Conservation (phyloP, 2,113 vertebrate genomes). For the Siniperca chuatsi region DNA sequence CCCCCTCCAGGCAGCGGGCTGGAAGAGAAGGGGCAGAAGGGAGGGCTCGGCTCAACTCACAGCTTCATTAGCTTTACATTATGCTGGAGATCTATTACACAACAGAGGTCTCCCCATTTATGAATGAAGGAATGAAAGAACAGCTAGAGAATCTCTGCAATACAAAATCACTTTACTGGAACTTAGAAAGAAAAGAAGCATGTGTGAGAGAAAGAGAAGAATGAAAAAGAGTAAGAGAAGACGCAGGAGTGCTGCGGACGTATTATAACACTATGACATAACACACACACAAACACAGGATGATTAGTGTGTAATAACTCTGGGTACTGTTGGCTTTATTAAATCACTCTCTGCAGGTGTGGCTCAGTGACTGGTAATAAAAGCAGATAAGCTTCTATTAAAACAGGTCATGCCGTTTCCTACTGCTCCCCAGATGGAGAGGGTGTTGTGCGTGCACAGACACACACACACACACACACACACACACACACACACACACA, state of each 20-base stretch:
- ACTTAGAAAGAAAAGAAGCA: background rate
- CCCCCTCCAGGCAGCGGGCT: constrained; percentile 24
- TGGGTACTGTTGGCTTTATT: constrained; percentile 26
- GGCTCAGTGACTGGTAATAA: constrained; percentile 44
- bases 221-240: background rate
- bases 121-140: background rate
- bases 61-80: constrained; percentile 58
- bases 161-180: constrained; percentile 1
- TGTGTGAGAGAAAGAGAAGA: background rate
- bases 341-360: constrained; percentile 36
- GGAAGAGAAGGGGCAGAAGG: background rate
- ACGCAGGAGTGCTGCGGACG: background rate
- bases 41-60: constrained; percentile 24
- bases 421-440: constrained; percentile 35
- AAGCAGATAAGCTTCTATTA: constrained; percentile 34
- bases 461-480: background rate
- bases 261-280: constrained; percentile 17
- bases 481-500: background rate
- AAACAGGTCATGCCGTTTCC: constrained; percentile 41
- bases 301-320: constrained; percentile 42
- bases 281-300: background rate
- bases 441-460: background rate
- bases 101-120: constrained; percentile 26
- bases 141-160: background rate
- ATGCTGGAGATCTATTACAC: constrained; percentile 31